Percentiles rank a stretch among this genome's conserved stretches.
Conservation (phyloP, 1,140 invertebrate genomes). For the Euborellia annulipes region DNA sequence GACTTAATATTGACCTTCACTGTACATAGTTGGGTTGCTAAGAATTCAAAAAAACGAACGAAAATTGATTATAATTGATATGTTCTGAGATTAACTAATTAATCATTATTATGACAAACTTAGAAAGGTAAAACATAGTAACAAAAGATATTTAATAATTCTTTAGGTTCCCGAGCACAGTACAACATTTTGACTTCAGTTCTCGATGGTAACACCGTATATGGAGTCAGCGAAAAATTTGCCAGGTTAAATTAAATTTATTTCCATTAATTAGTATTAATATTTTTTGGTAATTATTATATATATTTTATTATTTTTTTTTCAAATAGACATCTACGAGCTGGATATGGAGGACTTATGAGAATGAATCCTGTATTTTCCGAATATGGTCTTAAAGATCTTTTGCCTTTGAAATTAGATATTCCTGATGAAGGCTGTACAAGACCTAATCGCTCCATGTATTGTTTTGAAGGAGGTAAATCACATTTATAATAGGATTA, state of each 20-base stretch:
- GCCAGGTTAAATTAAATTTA: slow-evolving; percentile 45
- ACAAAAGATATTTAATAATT: too few species aligned
- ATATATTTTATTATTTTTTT: not conserved
- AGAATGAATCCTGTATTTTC: slow-evolving; percentile 79
- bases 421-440: slow-evolving; percentile 88
- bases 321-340: slow-evolving; percentile 48
- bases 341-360: slow-evolving; percentile 58
- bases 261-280: not conserved
- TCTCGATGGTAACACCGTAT: slow-evolving; percentile 70
- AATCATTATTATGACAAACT: too few species aligned
- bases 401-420: slow-evolving; percentile 75
- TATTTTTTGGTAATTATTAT: not conserved
- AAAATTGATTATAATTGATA: too few species aligned
- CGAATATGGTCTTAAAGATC: slow-evolving; percentile 73
- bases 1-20: too few species aligned
- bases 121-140: too few species aligned
- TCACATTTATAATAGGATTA: too few species aligned
- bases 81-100: too few species aligned
- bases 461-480: slow-evolving; percentile 81
- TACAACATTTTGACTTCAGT: slow-evolving; percentile 72
- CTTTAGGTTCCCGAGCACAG: slow-evolving; percentile 51
- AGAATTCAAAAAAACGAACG: too few species aligned
- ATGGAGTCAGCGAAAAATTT: slow-evolving; percentile 63
- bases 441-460: slow-evolving; percentile 69
- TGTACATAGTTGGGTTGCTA: too few species aligned